These are phyloP conservation scores for Lepus oiostolus DNA, from an alignment of 2,797 vertebrate genomes.

Conservation along the genomic window DNA sequence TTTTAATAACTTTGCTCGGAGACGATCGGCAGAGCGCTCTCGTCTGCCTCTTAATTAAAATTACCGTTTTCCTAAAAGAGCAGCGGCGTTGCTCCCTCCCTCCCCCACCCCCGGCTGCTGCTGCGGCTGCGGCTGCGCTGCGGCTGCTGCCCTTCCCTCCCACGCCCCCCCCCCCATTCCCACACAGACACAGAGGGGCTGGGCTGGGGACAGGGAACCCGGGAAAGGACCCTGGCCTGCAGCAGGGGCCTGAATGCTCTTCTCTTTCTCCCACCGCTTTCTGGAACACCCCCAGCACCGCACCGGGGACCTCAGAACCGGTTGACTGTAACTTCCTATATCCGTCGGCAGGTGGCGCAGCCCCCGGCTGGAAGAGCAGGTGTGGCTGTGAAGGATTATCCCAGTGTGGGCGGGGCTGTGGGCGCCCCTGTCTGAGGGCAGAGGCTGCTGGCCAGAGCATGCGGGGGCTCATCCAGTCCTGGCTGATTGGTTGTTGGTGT, in stretches of 20 bases:
- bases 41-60: constrained; percentile 89
- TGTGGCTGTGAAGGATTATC: not conserved
- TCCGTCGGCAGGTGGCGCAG: not conserved
- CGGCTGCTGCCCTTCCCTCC: not conserved
- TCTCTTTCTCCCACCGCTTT: not conserved
- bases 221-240: not conserved
- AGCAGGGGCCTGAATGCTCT: not conserved
- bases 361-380: too few relatives aligned
- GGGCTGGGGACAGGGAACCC: not conserved
- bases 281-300: not conserved
- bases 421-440: not conserved
- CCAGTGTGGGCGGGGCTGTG: not conserved
- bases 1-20: constrained; percentile 87
- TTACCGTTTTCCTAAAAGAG: constrained; percentile 82
- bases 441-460: not conserved
- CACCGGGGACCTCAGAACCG: not conserved
- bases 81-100: not conserved
- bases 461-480: not conserved
- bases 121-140: not conserved
- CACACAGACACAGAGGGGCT: not conserved
- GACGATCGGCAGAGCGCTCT: constrained; percentile 82
- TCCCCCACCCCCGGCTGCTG: not conserved
- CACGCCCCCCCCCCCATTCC: not conserved
- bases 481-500: not conserved
- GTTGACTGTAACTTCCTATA: not conserved